Conservation (phyloP, 2,797 vertebrate species). For the Falco rusticolus region DNA sequence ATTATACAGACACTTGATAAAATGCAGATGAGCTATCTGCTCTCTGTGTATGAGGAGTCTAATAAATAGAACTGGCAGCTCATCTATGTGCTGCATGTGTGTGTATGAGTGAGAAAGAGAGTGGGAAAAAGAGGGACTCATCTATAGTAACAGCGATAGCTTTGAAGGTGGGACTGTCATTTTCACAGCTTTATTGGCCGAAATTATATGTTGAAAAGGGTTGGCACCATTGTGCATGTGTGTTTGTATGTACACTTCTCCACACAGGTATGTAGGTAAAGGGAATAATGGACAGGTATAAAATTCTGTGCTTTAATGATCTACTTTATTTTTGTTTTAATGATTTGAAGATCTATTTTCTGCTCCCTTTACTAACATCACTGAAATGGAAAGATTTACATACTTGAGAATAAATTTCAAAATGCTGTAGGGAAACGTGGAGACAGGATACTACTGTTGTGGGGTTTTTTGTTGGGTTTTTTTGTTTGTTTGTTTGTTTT, state of each 20-base stretch:
- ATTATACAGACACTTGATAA: slow-evolving; percentile 78
- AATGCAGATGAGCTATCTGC: slow-evolving; percentile 78
- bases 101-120: neutral
- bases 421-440: neutral
- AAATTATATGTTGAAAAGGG: slow-evolving; percentile 57
- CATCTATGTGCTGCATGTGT: slow-evolving; percentile 10
- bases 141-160: slow-evolving; percentile 43
- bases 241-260: neutral
- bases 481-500: neutral
- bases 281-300: neutral
- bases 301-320: neutral
- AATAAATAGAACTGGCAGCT: slow-evolving; percentile 69
- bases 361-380: neutral
- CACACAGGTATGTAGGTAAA: neutral
- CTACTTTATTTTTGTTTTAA: slow-evolving; percentile 7
- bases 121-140: neutral
- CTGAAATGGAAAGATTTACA: neutral
- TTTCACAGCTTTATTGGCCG: slow-evolving; percentile 60
- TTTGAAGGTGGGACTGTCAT: slow-evolving; percentile 59
- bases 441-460: neutral
- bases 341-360: neutral
- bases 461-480: neutral
- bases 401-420: neutral
- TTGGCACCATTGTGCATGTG: neutral
- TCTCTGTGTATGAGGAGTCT: slow-evolving; percentile 58